Percentiles rank a stretch among this genome's conserved stretches.
Evolutionary conservation across 2,113 vertebrate genomes (phyloP).

Genomic region (Sorex fumeus): DNA sequence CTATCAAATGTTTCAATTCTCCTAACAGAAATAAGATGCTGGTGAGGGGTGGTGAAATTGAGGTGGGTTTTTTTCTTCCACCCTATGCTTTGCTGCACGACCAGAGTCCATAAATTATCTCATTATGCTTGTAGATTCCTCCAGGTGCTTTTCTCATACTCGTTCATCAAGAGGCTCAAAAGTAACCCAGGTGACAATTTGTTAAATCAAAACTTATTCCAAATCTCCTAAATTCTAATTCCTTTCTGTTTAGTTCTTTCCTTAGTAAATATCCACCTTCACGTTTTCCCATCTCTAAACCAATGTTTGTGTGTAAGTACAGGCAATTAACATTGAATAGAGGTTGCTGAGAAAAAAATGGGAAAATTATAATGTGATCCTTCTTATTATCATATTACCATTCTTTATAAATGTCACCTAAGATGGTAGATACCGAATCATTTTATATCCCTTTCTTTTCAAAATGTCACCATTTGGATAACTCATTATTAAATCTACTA

Average conservation of each 20-base stretch:
- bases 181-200: neutral
- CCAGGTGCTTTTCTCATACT: neutral
- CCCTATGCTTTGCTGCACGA: neutral
- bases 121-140: neutral
- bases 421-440: neutral
- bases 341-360: neutral
- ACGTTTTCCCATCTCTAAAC: neutral
- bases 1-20: neutral
- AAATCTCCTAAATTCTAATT: neutral
- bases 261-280: neutral
- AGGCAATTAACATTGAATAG: neutral
- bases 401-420: neutral
- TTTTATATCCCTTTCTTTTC: neutral
- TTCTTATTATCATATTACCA: neutral
- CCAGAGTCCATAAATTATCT: neutral
- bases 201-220: neutral
- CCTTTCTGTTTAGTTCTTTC: neutral
- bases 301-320: neutral
- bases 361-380: neutral
- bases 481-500: neutral
- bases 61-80: neutral
- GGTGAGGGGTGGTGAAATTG: neutral
- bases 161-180: neutral
- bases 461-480: neutral
- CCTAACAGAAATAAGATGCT: neutral